These are phyloP conservation scores for Malurus leucopterus DNA, from an alignment of 2,797 vertebrate genomes.

Conservation along the genomic window DNA sequence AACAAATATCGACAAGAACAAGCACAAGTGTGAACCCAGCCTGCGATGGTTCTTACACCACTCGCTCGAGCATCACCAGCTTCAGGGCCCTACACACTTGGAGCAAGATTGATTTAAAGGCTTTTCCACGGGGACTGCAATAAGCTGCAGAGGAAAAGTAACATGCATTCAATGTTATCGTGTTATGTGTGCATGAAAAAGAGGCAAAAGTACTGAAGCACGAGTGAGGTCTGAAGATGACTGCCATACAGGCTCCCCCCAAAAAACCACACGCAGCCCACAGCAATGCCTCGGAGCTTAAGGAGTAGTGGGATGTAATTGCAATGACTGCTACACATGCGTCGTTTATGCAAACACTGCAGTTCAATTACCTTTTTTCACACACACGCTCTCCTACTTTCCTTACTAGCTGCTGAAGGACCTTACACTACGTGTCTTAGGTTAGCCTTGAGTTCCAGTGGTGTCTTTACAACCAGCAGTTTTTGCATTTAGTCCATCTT, in stretches of 20 bases:
- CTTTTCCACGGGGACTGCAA: conserved; percentile 83
- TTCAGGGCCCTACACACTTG: conserved; percentile 61
- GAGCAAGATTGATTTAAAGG: conserved; percentile 71
- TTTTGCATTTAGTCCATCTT: conserved; percentile 29
- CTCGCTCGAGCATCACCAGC: conserved; percentile 54
- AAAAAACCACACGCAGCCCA: conserved; percentile 77
- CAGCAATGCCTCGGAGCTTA: conserved; percentile 77
- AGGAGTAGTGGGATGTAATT: conserved; percentile 74
- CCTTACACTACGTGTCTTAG: conserved; percentile 66
- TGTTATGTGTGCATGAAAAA: conserved; percentile 82
- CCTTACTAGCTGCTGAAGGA: conserved; percentile 79
- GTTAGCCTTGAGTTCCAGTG: conserved; percentile 68
- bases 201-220: conserved; percentile 83
- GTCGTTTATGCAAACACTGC: conserved; percentile 75
- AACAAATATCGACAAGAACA: background rate
- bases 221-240: conserved; percentile 78
- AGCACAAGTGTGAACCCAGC: conserved; percentile 37
- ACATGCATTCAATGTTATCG: conserved; percentile 77
- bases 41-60: conserved; percentile 55
- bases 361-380: conserved; percentile 80
- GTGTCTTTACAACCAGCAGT: conserved; percentile 26
- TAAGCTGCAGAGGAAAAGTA: conserved; percentile 76
- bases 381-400: conserved; percentile 77
- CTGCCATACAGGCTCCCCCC: conserved; percentile 74
- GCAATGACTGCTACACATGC: conserved; percentile 79